Evolutionary conservation across 2,113 vertebrate genomes (phyloP).

Genomic region (Petaurus breviceps): DNA sequence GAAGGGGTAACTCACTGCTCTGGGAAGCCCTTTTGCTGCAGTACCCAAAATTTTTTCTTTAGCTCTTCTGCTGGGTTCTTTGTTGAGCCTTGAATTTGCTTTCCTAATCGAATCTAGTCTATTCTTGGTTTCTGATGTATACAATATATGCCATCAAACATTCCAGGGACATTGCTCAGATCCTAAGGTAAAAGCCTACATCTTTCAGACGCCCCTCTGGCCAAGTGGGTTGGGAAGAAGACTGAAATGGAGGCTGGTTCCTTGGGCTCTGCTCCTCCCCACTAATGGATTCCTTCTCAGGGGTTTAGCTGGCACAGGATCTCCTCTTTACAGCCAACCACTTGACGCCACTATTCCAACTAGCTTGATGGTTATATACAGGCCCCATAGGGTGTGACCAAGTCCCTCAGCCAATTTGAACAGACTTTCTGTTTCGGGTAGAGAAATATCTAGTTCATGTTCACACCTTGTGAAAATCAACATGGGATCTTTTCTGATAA

Average conservation of each 20-base stretch:
- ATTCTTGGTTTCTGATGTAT: neutral
- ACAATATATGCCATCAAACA: neutral
- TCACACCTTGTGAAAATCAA: neutral
- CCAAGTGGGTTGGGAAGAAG: neutral
- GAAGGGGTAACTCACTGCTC: neutral
- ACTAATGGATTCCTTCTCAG: neutral
- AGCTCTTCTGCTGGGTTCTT: neutral
- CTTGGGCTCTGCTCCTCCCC: neutral
- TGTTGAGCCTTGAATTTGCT: neutral
- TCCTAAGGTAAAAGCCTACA: neutral
- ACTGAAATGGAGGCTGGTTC: neutral
- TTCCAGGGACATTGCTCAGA: neutral
- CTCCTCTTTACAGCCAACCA: neutral
- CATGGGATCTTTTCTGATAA: neutral
- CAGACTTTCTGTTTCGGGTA: neutral
- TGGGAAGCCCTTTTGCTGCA: neutral
- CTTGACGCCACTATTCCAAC: neutral
- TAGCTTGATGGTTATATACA: neutral
- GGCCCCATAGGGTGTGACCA: neutral
- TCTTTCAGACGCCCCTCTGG: neutral
- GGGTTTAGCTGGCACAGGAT: neutral
- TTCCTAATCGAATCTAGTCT: neutral
- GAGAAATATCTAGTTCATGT: neutral
- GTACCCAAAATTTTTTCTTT: neutral
- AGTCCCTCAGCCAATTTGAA: neutral